phyloP scores from a whole-genome alignment of 2,797 vertebrate genomes.

The Melopsittacus undulatus region DNA sequence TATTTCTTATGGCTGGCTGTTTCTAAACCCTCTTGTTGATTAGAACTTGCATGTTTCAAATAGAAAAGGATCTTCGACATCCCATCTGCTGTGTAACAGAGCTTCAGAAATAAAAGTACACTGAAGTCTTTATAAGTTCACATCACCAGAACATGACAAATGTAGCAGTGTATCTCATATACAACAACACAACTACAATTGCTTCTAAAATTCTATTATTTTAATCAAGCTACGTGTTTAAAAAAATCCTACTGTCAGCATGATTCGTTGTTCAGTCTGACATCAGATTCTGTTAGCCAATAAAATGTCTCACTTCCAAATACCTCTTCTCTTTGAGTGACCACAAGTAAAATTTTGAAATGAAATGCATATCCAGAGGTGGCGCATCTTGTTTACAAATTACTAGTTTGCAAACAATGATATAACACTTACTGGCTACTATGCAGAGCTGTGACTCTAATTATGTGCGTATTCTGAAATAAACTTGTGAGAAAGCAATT shows the following conservation, averaged over 20 bases:
- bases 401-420: not conserved
- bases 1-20: constrained; percentile 78
- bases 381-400: constrained; percentile 24
- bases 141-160: constrained; percentile 62
- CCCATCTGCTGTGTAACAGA: constrained; percentile 76
- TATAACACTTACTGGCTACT: constrained; percentile 7
- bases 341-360: not conserved
- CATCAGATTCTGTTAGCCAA: not conserved
- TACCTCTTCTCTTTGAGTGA: not conserved
- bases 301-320: constrained; percentile 32
- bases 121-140: constrained; percentile 70
- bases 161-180: constrained; percentile 49
- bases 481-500: constrained; percentile 55
- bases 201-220: constrained; percentile 48
- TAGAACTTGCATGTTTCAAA: constrained; percentile 78
- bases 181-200: constrained; percentile 12
- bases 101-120: constrained; percentile 42
- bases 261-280: not conserved
- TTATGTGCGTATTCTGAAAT: constrained; percentile 33
- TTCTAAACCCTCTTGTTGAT: constrained; percentile 79
- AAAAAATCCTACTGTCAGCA: not conserved
- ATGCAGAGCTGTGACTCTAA: not conserved
- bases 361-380: not conserved
- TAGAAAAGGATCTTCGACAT: constrained; percentile 78
- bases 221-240: not conserved